Conservation (phyloP, 37 sponge, comb jelly and placozoan species). For the Ianthella basta region DNA sequence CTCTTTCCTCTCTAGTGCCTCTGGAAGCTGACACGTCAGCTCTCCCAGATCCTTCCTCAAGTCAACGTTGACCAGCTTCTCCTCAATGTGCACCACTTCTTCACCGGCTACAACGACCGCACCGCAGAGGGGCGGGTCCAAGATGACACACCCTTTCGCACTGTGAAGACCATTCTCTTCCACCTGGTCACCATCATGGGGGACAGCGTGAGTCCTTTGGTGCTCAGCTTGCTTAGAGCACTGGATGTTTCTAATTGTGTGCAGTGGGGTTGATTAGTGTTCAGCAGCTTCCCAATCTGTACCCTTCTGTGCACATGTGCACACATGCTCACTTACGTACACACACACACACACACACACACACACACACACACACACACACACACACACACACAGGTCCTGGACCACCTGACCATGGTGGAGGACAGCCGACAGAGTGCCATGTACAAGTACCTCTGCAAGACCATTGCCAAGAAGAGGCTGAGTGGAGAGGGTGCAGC, state of each 20-base stretch:
- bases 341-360: constrained; percentile 9
- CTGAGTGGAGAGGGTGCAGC: constrained; percentile 26
- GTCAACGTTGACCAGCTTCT: constrained; percentile 72
- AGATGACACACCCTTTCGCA: constrained; percentile 78
- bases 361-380: constrained; percentile 31
- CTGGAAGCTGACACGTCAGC: constrained; percentile 72
- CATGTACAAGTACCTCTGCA: constrained; percentile 38
- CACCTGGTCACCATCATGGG: constrained; percentile 66
- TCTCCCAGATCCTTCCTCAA: constrained; percentile 37
- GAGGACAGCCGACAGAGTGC: constrained; percentile 27
- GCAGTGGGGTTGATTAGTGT: background rate
- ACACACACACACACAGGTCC: constrained; percentile 34
- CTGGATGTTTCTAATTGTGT: background rate
- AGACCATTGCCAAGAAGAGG: constrained; percentile 51
- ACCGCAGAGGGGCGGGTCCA: constrained; percentile 23
- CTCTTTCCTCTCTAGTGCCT: constrained; percentile 55
- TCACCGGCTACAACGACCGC: constrained; percentile 37
- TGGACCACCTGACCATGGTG: constrained; percentile 58
- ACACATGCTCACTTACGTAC: background rate
- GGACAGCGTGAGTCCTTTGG: constrained; percentile 41
- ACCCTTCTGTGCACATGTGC: background rate
- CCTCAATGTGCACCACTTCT: constrained; percentile 65
- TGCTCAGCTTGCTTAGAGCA: too few relatives aligned
- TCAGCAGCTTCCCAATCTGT: background rate
- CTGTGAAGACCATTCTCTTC: constrained; percentile 88